A percentile compares a stretch with the other conserved stretches of the same genome.
Evolutionary conservation across 1,140 invertebrate genomes (phyloP).

Genomic region (Bombus terrestris): DNA sequence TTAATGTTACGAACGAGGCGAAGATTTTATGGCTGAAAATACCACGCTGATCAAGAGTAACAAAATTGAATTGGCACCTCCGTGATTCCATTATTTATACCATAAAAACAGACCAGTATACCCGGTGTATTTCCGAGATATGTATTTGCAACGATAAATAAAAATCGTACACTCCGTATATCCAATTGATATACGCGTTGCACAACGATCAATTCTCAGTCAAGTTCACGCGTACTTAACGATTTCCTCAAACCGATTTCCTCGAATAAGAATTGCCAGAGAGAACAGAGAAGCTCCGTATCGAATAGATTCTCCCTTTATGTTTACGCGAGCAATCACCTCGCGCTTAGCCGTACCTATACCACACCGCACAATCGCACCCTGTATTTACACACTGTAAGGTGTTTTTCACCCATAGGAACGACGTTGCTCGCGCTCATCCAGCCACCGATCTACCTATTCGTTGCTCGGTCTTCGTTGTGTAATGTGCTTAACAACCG

Average conservation of each 20-base stretch:
- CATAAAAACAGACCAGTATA: too few relatives aligned
- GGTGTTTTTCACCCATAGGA: not conserved
- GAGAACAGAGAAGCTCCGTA: not conserved
- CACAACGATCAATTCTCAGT: too few relatives aligned
- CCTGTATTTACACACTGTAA: not conserved
- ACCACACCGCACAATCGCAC: not conserved
- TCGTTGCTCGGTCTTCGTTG: conserved; percentile 43
- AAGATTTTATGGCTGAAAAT: too few relatives aligned
- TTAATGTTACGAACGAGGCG: too few relatives aligned
- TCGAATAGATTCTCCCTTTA: not conserved
- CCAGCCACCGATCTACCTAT: not conserved
- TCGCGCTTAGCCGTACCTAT: too few relatives aligned
- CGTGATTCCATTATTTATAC: too few relatives aligned
- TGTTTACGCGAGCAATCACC: not conserved
- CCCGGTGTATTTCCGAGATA: too few relatives aligned
- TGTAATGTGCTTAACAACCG: conserved; percentile 61
- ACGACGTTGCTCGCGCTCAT: not conserved
- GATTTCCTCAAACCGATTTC: not conserved
- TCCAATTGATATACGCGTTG: too few relatives aligned
- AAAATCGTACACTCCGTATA: too few relatives aligned
- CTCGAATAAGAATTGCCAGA: not conserved
- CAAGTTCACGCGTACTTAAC: not conserved
- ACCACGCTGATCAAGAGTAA: too few relatives aligned
- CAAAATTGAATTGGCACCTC: too few relatives aligned
- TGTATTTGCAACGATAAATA: too few relatives aligned